Evolutionary conservation across 2,888 invertebrate genomes (phyloP), one percentile per base, ranked within the genome.

Genomic region (Exocentrus adspersus): DNA sequence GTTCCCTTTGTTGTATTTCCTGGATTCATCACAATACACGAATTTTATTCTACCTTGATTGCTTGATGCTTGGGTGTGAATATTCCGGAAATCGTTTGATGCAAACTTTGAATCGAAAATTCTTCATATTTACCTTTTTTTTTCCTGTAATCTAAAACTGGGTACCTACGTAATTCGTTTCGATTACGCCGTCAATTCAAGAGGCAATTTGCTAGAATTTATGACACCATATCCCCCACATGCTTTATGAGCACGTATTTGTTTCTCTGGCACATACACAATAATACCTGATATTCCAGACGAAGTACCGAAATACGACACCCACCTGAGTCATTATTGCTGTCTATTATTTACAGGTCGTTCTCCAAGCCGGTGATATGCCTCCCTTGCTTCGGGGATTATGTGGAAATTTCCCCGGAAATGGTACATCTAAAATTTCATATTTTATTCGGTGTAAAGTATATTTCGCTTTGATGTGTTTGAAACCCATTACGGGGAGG

Each of bases 401-500:
- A n/a, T 37, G 37, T n/a, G 37, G 12, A 37, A 12, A n/a, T n/a
- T n/a, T 37, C 37, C 3, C 12, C 37, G n/a, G 37, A 12, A 37
- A 37, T 37, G 37, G 37, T 37, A n/a, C 37, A 37, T 37, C 37
- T 37, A 37, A 37, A 37, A 37, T 37, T 37, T 37, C 37, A 12
- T 37, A 37, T 12, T 37, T 37, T 37, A 37, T 37, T 12, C n/a
- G n/a, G 12, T n/a, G 37, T n/a, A 37, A 37, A 37, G 37, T 37
- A 9, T 9, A 9, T 37, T n/a, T 14, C n/a, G 32, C 37, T 37
- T 37, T 37, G 37, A 37, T 37, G 37, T 37, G 37, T 37, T 37
- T 12, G 37, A 12, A n/a, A n/a, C 12, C 37, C 37, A 37, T 37
- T 37, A 12, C 37, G 12, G 4, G 37, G 5, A 24, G 10, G 12